Evolutionary conservation across 2,797 vertebrate species (phyloP).

Genomic region (Eulemur mongoz): DNA sequence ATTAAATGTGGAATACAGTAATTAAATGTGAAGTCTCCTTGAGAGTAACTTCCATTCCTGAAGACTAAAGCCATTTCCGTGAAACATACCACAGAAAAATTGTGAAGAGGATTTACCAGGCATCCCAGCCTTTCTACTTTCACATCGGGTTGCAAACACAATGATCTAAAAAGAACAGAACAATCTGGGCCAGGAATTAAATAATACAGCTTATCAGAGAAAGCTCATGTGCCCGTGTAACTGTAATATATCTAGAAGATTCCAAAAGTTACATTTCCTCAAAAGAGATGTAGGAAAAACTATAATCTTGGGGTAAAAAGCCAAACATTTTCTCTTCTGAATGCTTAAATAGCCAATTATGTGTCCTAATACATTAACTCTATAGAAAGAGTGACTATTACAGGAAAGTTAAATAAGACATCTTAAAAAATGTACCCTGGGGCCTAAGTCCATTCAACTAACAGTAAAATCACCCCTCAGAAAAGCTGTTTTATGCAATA

Average conservation of each 20-base stretch:
- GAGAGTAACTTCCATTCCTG: constrained; percentile 52
- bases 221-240: constrained; percentile 10
- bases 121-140: constrained; percentile 30
- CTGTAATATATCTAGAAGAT: constrained; percentile 30
- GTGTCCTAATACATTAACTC: constrained; percentile 74
- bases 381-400: constrained; percentile 72
- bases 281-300: constrained; percentile 68
- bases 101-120: constrained; percentile 60
- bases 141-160: constrained; percentile 3
- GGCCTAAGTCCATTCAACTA: constrained; percentile 68
- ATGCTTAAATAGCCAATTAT: constrained; percentile 75
- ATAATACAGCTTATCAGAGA: constrained; percentile 62
- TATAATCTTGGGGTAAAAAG: constrained; percentile 72
- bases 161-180: constrained; percentile 58
- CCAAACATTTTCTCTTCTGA: constrained; percentile 73
- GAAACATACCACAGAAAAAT: constrained; percentile 57
- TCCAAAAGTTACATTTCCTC: constrained; percentile 65
- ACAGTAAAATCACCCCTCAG: constrained; percentile 73
- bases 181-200: constrained; percentile 56
- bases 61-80: constrained; percentile 59
- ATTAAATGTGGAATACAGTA: constrained; percentile 55
- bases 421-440: constrained; percentile 72
- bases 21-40: constrained; percentile 70
- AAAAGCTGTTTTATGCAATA: constrained; percentile 72
- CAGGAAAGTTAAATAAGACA: constrained; percentile 74